A percentile compares a stretch with the other conserved stretches of the same genome.
phyloP scores from a whole-genome alignment of 1,140 invertebrate genomes.

The Phocides pigmalion region DNA sequence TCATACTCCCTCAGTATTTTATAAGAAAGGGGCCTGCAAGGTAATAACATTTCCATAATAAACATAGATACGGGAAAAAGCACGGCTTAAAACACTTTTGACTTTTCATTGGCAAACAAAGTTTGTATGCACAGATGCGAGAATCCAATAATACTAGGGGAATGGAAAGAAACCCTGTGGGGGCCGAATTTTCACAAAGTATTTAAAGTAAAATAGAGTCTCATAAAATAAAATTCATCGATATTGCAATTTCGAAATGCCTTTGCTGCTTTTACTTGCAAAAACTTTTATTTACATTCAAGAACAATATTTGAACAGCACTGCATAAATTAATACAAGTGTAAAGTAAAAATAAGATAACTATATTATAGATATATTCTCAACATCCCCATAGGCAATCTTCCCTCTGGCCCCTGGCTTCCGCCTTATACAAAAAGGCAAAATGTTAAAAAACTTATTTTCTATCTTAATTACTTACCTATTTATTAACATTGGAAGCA shows the following conservation, averaged over 20 bases:
- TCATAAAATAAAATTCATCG: constrained; percentile 76
- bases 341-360: no score
- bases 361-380: no score
- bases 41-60: constrained; percentile 22
- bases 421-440: no score
- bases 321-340: no score
- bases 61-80: constrained; percentile 38
- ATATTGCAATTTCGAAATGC: constrained; percentile 61
- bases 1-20: not conserved
- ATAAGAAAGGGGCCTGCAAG: not conserved
- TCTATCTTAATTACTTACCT: no score
- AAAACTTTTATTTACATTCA: no score
- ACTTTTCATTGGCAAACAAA: constrained; percentile 67
- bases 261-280: not conserved
- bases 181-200: constrained; percentile 73
- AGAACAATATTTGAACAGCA: no score
- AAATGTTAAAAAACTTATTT: no score
- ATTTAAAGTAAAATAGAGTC: constrained; percentile 54
- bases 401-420: no score
- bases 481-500: no score
- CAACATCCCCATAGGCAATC: no score
- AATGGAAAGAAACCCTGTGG: constrained; percentile 59
- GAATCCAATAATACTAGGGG: constrained; percentile 73
- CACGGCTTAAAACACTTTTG: constrained; percentile 39
- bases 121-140: constrained; percentile 73